Base-by-base conservation (phyloP, 2,888 invertebrate species). In the Oligia strigilis region DNA sequence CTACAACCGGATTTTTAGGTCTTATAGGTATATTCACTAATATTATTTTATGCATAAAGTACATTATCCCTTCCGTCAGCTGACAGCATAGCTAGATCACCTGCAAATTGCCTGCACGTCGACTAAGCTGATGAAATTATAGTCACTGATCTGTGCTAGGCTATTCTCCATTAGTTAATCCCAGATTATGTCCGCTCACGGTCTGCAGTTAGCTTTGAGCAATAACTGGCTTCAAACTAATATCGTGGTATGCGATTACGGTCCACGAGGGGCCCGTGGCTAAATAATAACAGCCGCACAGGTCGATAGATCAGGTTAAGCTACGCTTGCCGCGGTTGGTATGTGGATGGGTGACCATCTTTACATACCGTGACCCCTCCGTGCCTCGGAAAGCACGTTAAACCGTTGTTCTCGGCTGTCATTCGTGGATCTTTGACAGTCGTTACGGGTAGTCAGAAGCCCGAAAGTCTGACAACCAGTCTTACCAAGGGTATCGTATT, bases 91-190 rank as follows among this genome's bases (percentile, higher is more conserved):
- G 71, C 60, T n/a, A n/a, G 55, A 62, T 67, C 60, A 82, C 66
- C 64, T 23, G 64, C 72, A 69, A 77, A 75, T 69, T 81, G 23
- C 60, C 46, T 52, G 23, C 69, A 43, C 17, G 29, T 46, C 49
- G 17, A 60, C 73, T 78, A 78, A 83, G 62, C 82, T 74, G 73
- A 74, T 62, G 74, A 74, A 78, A 71, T 83, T 72, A 78, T 43
- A n/a, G 66, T 49, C 71, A 74, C 55, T 83, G 78, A 72, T 74
- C 58, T 78, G 62, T 49, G 11, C 49, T 67, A 49, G 62, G 17
- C 78, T 62, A 74, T 83, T 78, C 66, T 66, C 66, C 52, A 78
- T 78, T 67, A 71, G 83, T 58, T 72, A 74, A 83, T 74, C 66
- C 19, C 62, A 69, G 62, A 82, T 74, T 71, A 83, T 66, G 14